phyloP scores from a whole-genome alignment of 2,888 invertebrate species.

The Tortricodes alternella region DNA sequence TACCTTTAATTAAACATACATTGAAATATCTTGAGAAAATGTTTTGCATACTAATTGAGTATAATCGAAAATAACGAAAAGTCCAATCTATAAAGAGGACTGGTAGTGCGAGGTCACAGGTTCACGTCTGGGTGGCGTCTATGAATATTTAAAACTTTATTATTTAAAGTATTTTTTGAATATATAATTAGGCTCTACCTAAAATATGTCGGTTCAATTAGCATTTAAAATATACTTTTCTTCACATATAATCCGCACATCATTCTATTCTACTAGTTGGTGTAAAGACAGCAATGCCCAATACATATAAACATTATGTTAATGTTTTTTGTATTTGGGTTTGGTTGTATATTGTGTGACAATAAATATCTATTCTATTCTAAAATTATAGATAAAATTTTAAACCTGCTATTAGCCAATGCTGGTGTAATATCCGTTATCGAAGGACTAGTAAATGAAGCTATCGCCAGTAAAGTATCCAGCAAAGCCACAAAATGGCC shows the following conservation, averaged over 20 bases:
- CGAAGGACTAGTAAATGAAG: slow-evolving; percentile 18
- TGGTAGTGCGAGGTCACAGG: slow-evolving; percentile 2
- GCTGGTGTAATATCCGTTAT: slow-evolving; percentile 14
- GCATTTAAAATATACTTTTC: no score
- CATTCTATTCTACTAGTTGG: no score
- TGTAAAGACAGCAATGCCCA: no score
- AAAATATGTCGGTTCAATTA: no score
- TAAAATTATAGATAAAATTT: slow-evolving; percentile 12
- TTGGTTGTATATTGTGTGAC: background rate
- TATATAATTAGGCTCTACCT: no score
- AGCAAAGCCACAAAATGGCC: slow-evolving; percentile 36
- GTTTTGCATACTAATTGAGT: background rate
- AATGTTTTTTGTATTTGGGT: background rate
- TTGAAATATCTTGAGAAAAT: background rate
- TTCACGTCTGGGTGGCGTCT: slow-evolving; percentile 1
- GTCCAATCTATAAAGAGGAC: background rate
- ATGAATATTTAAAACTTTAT: background rate
- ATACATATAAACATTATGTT: no score
- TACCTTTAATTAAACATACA: background rate
- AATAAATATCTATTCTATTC: background rate
- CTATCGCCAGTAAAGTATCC: slow-evolving; percentile 26
- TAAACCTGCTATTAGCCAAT: background rate
- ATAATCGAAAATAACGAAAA: background rate
- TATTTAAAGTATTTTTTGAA: no score
- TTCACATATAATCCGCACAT: no score